Evolutionary conservation across 2,888 invertebrate species (phyloP), one percentile per base, ranked within the genome.

Genomic region (Drosophila nr. fundita): DNA sequence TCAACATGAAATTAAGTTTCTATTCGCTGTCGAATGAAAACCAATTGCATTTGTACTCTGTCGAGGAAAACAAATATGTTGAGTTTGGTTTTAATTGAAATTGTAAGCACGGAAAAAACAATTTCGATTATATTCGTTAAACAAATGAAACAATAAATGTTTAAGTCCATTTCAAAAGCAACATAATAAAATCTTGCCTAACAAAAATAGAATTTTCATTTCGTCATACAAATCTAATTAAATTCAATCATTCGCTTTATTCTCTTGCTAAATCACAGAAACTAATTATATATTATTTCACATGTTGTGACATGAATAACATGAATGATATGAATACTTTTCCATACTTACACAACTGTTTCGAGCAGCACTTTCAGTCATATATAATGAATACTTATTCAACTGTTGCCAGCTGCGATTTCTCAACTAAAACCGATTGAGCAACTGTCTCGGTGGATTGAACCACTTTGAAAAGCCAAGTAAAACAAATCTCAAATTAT

Each of bases 381-480:
- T 15, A 15, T 8, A 45, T 8, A 45, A 45, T 24, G 8, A 45
- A 45, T 27, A 53, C 34, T 53, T 53, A 15, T 15, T 27, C n/a
- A 38, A 27, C 54, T 38, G 4, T 13, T 38, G 38, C 21, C 45
- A 45, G 24, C 45, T 45, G 24, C 45, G 15, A 45, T 45, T 45
- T 45, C 38, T 42, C 38, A 57, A 57, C 38, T n/a, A 18, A 60
- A 49, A 38, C 52, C 66, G 66, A 65, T 76, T 75, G 58, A 70
- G 64, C 59, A 73, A 75, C 70, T 55, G n/a, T 29, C 13, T 67
- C 34, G 34, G 4, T 50, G 30, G 30, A 53, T 29, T 55, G 66
- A 53, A 69, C 68, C 52, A 76, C 61, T 77, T 79, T 54, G 21
- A 54, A 70, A 58, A 66, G 24, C 8, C 15, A 15, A 45, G 24